These are phyloP conservation scores for Apamea epomidion DNA, from an alignment of 2,888 invertebrate genomes.

Conservation along the genomic window DNA sequence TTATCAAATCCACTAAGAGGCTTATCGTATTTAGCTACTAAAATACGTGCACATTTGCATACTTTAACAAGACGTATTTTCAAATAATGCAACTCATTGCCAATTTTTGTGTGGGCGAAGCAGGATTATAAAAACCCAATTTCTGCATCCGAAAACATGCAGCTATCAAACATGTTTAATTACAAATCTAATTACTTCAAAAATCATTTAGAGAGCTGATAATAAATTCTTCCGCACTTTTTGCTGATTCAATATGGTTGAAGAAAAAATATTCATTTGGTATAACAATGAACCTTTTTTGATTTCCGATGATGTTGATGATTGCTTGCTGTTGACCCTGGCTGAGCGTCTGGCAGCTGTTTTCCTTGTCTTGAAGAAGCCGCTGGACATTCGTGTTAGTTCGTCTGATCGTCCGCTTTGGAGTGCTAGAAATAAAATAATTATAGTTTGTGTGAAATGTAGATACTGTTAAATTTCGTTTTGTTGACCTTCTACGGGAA, in stretches of 20 bases:
- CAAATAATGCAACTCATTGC: slow-evolving; percentile 37
- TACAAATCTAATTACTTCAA: slow-evolving; percentile 51
- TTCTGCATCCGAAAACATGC: neutral
- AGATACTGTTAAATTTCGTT: neutral
- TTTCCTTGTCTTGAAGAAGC: slow-evolving; percentile 94
- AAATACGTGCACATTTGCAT: slow-evolving; percentile 30
- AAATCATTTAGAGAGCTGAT: slow-evolving; percentile 27
- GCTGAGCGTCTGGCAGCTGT: slow-evolving; percentile 95
- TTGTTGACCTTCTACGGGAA: neutral
- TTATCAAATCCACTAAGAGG: slow-evolving; percentile 31
- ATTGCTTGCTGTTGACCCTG: slow-evolving; percentile 91
- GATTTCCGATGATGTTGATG: slow-evolving; percentile 84
- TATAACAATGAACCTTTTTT: slow-evolving; percentile 82
- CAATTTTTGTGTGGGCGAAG: neutral
- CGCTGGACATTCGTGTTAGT: slow-evolving; percentile 88
- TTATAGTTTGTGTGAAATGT: neutral
- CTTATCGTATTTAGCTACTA: slow-evolving; percentile 11
- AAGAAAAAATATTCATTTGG: slow-evolving; percentile 57
- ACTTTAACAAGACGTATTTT: neutral
- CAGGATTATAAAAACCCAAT: neutral
- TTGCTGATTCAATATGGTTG: slow-evolving; percentile 19
- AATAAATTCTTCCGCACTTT: slow-evolving; percentile 42
- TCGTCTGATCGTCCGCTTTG: slow-evolving; percentile 85
- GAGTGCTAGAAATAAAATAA: slow-evolving; percentile 85
- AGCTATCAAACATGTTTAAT: slow-evolving; percentile 39